Percentiles rank a stretch among this genome's conserved stretches.
Conservation (phyloP, 2,888 invertebrate genomes). For the Meiosimyza platycephala region DNA sequence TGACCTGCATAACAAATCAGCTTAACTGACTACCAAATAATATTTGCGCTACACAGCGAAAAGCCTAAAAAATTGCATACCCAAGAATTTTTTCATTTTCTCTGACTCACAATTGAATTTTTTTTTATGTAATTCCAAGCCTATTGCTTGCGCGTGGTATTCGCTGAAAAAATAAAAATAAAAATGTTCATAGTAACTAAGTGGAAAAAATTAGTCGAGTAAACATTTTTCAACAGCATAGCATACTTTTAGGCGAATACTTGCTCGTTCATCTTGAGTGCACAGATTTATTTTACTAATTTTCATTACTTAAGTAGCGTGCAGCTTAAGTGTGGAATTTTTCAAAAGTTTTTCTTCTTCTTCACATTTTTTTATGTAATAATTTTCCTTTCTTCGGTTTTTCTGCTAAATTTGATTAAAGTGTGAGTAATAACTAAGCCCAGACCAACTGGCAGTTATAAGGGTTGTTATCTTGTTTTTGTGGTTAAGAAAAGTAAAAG, state of each 20-base stretch:
- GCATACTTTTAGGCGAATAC: not conserved
- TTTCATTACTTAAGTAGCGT: not conserved
- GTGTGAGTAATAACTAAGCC: not conserved
- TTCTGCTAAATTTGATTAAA: not conserved
- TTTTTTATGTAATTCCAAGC: too few relatives aligned
- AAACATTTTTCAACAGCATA: conserved; percentile 8
- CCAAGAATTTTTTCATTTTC: too few relatives aligned
- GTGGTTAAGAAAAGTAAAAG: not conserved
- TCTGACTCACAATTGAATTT: too few relatives aligned
- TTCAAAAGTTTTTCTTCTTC: not conserved
- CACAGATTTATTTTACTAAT: conserved; percentile 12
- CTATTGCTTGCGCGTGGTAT: too few relatives aligned
- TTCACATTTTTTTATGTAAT: not conserved
- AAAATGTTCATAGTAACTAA: not conserved
- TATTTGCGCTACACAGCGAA: too few relatives aligned
- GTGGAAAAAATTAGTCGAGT: conserved; percentile 16
- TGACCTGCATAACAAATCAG: too few relatives aligned
- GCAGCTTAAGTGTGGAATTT: not conserved
- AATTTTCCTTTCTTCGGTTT: not conserved
- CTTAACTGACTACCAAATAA: too few relatives aligned
- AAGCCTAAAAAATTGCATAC: too few relatives aligned
- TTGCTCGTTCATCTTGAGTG: not conserved
- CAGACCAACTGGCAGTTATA: not conserved
- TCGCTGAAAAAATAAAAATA: not conserved
- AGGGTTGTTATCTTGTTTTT: not conserved